Evolutionary conservation across 2,797 vertebrate genomes (phyloP).

Genomic region (Periparus ater): DNA sequence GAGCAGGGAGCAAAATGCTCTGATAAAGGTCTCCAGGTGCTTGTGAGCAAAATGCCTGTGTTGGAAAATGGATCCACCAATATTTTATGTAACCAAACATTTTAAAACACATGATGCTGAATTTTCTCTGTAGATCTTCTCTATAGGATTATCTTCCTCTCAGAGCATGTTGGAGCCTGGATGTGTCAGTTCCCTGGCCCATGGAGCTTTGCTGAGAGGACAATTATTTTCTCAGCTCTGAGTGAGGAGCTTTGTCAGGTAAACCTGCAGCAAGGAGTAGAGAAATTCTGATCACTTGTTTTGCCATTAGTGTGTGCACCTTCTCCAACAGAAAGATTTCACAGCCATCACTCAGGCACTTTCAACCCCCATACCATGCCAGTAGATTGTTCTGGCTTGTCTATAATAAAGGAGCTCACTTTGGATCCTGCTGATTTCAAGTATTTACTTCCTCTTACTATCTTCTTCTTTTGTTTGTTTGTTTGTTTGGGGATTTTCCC

Average conservation of each 20-base stretch:
- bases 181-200: fast-evolving
- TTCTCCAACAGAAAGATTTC: neutral
- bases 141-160: neutral
- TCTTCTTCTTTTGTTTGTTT: neutral
- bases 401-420: neutral
- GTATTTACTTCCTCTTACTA: neutral
- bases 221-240: neutral
- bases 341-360: neutral
- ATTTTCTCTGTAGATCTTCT: neutral
- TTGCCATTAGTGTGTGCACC: fast-evolving
- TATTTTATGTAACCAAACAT: neutral
- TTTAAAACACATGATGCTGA: neutral
- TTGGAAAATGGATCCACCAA: neutral
- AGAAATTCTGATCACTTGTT: neutral
- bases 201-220: neutral
- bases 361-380: neutral
- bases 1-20: fast-evolving
- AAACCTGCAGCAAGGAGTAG: neutral
- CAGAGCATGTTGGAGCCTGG: neutral
- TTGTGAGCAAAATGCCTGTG: fast-evolving
- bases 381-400: neutral
- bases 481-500: neutral
- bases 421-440: neutral
- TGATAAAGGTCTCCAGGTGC: neutral
- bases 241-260: neutral